These are phyloP conservation scores for Sturmia bella DNA, from an alignment of 2,888 invertebrate species.

Conservation along the genomic window DNA sequence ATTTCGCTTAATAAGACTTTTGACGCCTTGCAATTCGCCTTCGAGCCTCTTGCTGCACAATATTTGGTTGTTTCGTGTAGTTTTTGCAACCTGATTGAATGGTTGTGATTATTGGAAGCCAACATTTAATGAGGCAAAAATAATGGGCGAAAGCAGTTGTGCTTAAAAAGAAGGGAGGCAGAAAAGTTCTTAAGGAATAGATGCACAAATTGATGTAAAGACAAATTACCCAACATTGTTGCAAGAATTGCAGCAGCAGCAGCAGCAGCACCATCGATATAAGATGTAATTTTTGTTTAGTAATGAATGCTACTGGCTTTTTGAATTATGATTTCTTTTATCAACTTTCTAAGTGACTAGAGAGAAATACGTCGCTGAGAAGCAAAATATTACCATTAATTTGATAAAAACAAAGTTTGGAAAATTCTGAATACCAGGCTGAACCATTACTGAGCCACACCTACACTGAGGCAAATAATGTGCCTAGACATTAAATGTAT, in stretches of 20 bases:
- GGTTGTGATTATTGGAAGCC: constrained; percentile 69
- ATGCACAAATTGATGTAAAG: constrained; percentile 54
- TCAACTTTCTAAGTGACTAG: not conserved
- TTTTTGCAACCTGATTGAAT: constrained; percentile 62
- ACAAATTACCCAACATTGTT: constrained; percentile 61
- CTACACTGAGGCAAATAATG: too few species aligned
- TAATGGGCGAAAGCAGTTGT: constrained; percentile 39
- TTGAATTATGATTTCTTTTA: not conserved
- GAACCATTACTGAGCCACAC: too few species aligned
- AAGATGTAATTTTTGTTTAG: not conserved
- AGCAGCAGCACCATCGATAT: not conserved
- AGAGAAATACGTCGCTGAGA: too few species aligned
- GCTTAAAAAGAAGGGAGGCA: not conserved
- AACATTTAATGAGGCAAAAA: constrained; percentile 68
- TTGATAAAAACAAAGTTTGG: too few species aligned
- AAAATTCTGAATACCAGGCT: too few species aligned
- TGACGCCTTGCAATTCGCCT: constrained; percentile 76
- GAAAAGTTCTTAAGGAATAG: constrained; percentile 38
- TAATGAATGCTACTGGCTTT: constrained; percentile 37
- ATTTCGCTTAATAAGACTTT: constrained; percentile 80
- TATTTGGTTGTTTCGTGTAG: not conserved
- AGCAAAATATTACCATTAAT: too few species aligned
- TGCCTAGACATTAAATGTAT: too few species aligned
- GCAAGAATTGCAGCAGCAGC: constrained; percentile 10
- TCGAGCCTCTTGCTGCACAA: constrained; percentile 24